Conservation (phyloP, 1,140 invertebrate genomes). For the Micrasema longulum region DNA sequence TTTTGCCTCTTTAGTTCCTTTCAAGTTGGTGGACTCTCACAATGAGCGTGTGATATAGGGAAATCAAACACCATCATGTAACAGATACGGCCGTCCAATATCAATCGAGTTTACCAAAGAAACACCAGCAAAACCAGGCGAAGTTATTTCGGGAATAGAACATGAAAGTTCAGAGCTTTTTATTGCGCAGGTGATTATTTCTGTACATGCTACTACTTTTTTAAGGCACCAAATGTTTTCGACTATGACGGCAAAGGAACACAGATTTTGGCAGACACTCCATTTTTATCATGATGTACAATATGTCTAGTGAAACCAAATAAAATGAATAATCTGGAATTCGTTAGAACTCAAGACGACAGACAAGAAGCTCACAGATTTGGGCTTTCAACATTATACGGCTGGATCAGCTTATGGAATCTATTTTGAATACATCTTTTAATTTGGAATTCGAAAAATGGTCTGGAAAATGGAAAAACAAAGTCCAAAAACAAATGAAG, state of each 20-base stretch:
- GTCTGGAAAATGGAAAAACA: not conserved
- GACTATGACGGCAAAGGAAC: constrained; percentile 11
- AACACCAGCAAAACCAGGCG: too few relatives aligned
- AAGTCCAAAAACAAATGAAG: constrained; percentile 4
- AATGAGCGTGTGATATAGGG: too few relatives aligned
- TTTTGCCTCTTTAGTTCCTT: too few relatives aligned
- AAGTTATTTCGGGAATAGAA: too few relatives aligned
- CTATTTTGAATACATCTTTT: constrained; percentile 26
- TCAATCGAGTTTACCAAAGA: too few relatives aligned
- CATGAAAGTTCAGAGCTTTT: too few relatives aligned
- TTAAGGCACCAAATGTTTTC: constrained; percentile 6
- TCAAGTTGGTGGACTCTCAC: too few relatives aligned
- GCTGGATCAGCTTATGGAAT: constrained; percentile 30
- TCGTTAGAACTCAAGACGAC: not conserved
- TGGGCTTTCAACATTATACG: constrained; percentile 23
- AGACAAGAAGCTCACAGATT: constrained; percentile 7
- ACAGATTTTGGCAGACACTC: constrained; percentile 19
- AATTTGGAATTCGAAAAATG: constrained; percentile 26
- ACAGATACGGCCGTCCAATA: too few relatives aligned
- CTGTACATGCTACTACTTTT: constrained; percentile 1
- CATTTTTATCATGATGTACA: constrained; percentile 15
- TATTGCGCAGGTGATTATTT: constrained; percentile 10
- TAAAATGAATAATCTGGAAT: too few relatives aligned
- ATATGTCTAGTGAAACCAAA: constrained; percentile 26
- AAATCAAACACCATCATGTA: too few relatives aligned